Conservation (phyloP, 2,113 vertebrate genomes). For the Eudorcas thomsonii region DNA sequence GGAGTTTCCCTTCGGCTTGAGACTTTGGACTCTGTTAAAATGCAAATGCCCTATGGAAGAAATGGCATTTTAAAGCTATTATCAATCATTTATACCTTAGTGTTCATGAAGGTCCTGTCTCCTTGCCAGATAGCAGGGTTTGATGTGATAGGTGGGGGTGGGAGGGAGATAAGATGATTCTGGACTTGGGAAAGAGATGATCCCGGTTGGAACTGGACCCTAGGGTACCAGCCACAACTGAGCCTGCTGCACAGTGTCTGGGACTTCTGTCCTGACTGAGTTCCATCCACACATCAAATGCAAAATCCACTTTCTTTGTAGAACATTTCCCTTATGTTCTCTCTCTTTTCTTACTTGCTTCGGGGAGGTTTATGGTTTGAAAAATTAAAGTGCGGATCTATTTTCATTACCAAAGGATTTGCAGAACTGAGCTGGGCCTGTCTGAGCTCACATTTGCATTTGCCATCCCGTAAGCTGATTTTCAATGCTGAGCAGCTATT, state of each 20-base stretch:
- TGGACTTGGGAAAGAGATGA: neutral
- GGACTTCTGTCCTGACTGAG: slow-evolving; percentile 44
- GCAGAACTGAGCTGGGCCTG: slow-evolving; percentile 73
- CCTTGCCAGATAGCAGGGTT: neutral
- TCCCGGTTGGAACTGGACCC: neutral
- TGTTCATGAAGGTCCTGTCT: neutral
- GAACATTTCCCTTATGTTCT: slow-evolving; percentile 71
- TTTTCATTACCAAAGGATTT: slow-evolving; percentile 78
- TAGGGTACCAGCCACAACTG: neutral
- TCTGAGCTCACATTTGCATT: slow-evolving; percentile 79
- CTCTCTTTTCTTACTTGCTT: slow-evolving; percentile 78
- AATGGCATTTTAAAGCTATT: slow-evolving; percentile 45
- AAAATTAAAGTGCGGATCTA: slow-evolving; percentile 77
- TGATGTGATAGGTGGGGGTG: neutral
- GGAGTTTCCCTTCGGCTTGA: slow-evolving; percentile 15
- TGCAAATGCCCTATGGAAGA: slow-evolving; percentile 50
- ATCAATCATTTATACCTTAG: slow-evolving; percentile 43
- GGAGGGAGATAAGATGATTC: neutral
- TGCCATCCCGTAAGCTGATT: slow-evolving; percentile 80
- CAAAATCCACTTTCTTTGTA: slow-evolving; percentile 68
- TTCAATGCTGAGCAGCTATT: slow-evolving; percentile 77
- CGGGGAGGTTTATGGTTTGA: slow-evolving; percentile 73
- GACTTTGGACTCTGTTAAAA: slow-evolving; percentile 48
- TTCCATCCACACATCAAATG: slow-evolving; percentile 74
- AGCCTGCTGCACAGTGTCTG: neutral